A percentile compares a stretch with the other conserved stretches of the same genome.
phyloP scores from a whole-genome alignment of 2,888 invertebrate genomes.

The Rhagonycha fulva region DNA sequence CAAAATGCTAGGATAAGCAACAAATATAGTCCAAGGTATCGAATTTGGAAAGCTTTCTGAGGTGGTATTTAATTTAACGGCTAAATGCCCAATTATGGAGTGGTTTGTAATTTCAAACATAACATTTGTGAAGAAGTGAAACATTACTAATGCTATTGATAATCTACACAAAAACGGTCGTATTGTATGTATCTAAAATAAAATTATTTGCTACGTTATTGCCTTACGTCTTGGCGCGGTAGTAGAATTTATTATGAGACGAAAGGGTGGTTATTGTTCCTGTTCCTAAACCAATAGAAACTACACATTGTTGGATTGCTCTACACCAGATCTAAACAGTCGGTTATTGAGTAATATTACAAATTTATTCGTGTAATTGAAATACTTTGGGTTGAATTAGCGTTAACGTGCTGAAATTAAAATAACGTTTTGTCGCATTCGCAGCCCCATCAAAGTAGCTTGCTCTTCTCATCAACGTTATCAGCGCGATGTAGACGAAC shows the following conservation, averaged over 20 bases:
- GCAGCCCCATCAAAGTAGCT: not conserved
- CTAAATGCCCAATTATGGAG: not conserved
- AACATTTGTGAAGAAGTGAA: not conserved
- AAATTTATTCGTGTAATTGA: not conserved
- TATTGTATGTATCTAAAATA: not conserved
- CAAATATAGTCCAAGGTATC: not conserved
- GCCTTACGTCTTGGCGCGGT: constrained; percentile 50
- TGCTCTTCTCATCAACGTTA: not conserved
- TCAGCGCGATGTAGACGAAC: not conserved
- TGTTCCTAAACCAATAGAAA: constrained; percentile 58
- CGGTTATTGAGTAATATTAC: not conserved
- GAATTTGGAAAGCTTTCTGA: not conserved
- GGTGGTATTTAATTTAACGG: not conserved
- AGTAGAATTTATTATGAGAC: constrained; percentile 72
- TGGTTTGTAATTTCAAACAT: constrained; percentile 1
- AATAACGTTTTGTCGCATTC: not conserved
- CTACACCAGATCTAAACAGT: not conserved
- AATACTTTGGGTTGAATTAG: not conserved
- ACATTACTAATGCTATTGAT: not conserved
- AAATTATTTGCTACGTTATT: not conserved
- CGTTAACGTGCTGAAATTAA: not conserved
- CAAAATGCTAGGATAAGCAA: not conserved
- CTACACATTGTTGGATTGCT: not conserved
- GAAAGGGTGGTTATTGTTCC: constrained; percentile 77
- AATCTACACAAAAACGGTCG: not conserved